Evolutionary conservation across 2,888 invertebrate genomes (phyloP).

Genomic region (Nasonia oneida): DNA sequence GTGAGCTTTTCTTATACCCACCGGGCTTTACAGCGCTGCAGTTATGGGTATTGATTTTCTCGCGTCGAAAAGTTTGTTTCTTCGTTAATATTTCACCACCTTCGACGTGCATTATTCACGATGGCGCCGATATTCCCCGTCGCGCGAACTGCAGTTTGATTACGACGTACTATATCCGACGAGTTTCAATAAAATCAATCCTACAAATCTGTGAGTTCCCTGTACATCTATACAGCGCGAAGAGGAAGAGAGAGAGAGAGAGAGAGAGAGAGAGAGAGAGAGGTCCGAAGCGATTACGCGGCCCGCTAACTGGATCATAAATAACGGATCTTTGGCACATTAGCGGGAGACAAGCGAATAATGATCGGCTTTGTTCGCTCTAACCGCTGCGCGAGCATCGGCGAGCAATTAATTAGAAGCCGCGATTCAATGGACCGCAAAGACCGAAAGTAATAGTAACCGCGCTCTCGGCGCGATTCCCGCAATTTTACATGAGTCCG

Average conservation of each 20-base stretch:
- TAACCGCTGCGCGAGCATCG: conserved; percentile 25
- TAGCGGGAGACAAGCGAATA: conserved; percentile 48
- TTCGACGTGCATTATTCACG: too few relatives aligned
- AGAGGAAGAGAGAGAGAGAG: background rate
- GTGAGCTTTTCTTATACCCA: too few relatives aligned
- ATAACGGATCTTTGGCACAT: conserved; percentile 32
- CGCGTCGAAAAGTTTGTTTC: too few relatives aligned
- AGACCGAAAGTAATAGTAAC: conserved; percentile 57
- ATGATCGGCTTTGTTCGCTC: conserved; percentile 53
- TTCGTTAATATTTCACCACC: too few relatives aligned
- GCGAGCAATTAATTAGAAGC: conserved; percentile 46
- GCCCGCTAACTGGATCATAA: conserved; percentile 28
- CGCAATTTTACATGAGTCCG: conserved; percentile 57
- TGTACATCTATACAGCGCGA: background rate
- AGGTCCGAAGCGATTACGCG: background rate
- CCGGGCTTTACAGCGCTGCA: too few relatives aligned
- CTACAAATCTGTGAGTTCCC: too few relatives aligned
- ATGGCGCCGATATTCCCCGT: too few relatives aligned
- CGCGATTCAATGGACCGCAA: conserved; percentile 37
- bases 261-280: too few relatives aligned
- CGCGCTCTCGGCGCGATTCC: conserved; percentile 17
- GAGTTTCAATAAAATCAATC: background rate
- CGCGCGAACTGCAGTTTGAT: too few relatives aligned
- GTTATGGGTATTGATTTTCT: too few relatives aligned
- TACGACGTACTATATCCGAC: too few relatives aligned